phyloP scores from a whole-genome alignment of 1,140 invertebrate genomes.

The Chelonus insularis region DNA sequence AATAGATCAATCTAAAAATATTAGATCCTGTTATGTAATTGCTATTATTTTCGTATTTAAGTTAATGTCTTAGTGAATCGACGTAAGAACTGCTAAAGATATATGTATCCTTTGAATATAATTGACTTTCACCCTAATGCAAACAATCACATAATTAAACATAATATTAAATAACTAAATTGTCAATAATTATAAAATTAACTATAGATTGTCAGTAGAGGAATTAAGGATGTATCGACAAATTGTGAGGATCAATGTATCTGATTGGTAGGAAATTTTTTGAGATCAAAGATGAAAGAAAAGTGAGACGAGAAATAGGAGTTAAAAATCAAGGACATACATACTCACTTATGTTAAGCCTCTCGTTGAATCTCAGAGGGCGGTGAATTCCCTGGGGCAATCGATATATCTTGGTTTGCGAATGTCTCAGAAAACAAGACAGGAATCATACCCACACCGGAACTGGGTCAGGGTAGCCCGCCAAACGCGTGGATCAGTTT shows the following conservation, averaged over 20 bases:
- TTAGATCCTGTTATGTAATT: too few species aligned
- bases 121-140: too few species aligned
- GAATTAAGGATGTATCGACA: not conserved
- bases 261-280: not conserved
- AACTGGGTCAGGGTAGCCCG: conserved; percentile 35
- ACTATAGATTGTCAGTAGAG: too few species aligned
- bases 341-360: not conserved
- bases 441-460: conserved; percentile 22
- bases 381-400: conserved; percentile 14
- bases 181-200: too few species aligned
- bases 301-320: not conserved
- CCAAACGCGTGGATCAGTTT: conserved; percentile 33
- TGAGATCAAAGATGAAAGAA: conserved; percentile 3
- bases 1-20: too few species aligned
- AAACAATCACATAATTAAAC: too few species aligned
- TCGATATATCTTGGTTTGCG: conserved; percentile 9
- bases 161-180: too few species aligned
- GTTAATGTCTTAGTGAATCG: too few species aligned
- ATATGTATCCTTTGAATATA: too few species aligned
- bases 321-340: conserved; percentile 8
- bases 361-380: conserved; percentile 1
- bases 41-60: too few species aligned
- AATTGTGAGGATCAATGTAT: not conserved
- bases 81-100: too few species aligned
- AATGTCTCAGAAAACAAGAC: conserved; percentile 22